Evolutionary conservation across 2,888 invertebrate species (phyloP), one percentile per base, ranked within the genome.

Genomic region (Tyria jacobaeae): DNA sequence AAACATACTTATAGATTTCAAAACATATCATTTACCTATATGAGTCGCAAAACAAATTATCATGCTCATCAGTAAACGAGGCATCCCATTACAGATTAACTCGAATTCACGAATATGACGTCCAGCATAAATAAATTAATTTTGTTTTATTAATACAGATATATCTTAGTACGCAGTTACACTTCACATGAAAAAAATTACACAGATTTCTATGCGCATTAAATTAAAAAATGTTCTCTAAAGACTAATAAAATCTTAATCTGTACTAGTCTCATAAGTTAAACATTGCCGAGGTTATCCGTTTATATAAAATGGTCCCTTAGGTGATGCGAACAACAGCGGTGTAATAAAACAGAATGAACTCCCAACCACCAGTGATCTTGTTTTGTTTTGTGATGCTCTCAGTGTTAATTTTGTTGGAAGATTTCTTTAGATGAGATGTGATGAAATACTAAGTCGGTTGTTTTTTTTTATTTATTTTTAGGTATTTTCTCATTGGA

Each of bases 261-360:
- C 73, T 76, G n/a, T 53, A 62, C 50, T 44, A n/a, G 61, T 62
- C 66, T 54, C 66, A 60, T 68, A 62, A 73, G 70, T 69, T 71
- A 66, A 71, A 52, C 64, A 53, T 67, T 71, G 63, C 62, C 66
- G 64, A 78, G 81, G 80, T 83, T 75, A 79, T 78, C 79, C 78
- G 80, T 82, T 82, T 81, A 80, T 75, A 71, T 73, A 73, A n/a
- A 76, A 83, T 74, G 71, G 73, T 78, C 80, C 87, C 82, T 72
- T 67, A 75, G 83, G 76, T 79, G 81, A 79, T 66, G 62, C 68
- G 60, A 62, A 70, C 61, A 66, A 67, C 77, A 70, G 62, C 58
- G 71, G 55, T 66, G 71, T 71, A 73, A 80, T 83, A 79, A 84
- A 84, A 84, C 70, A 60, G 70, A 82, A 84, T 80, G 77, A 78